Evolutionary conservation across 1,140 invertebrate species (phyloP), one percentile per base, ranked within the genome.

Genomic region (Lucilia cuprina): DNA sequence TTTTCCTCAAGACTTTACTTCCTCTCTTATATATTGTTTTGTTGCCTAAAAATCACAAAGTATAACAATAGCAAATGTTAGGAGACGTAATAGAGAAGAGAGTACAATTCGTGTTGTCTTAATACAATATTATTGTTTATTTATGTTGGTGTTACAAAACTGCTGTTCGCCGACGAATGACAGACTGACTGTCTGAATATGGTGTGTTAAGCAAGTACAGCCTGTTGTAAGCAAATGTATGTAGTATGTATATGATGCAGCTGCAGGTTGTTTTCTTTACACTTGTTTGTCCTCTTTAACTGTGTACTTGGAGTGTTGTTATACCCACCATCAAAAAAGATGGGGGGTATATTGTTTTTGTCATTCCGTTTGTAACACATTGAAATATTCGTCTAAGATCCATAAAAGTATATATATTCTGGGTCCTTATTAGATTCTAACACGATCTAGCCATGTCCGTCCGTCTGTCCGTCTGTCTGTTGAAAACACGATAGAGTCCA

Each of bases 251-350:
- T 12, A n/a, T 55, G 17, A 25, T 70, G 65, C 65, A 70, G 65
- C 65, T 70, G 65, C 65, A 70, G 65, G 65, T 70, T 70, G 65
- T 70, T 70, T 70, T 70, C 65, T 70, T 70, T 70, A 70, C 65
- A 70, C 65, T 70, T 70, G 65, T 70, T 70, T 60, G 8, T 21
- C n/a, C 65, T 70, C n/a, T 70, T 70, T 9, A n/a, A 70, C 19
- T 25, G 9, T 25, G 19, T 21, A 70, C 19, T 70, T 70, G 4
- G 65, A 8, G 25, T 70, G 65, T 60, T 60, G 13, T 60, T 60
- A 17, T n/a, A n/a, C n/a, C n/a, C n/a, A n/a, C n/a, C n/a, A n/a
- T n/a, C n/a, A n/a, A n/a, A n/a, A n/a, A n/a, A n/a, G n/a, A n/a
- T n/a, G n/a, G n/a, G n/a, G n/a, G n/a, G n/a, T n/a, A n/a, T n/a